Evolutionary conservation across 2,113 vertebrate species (phyloP), one percentile per base, ranked within the genome.

Genomic region (Percopsis transmontana): DNA sequence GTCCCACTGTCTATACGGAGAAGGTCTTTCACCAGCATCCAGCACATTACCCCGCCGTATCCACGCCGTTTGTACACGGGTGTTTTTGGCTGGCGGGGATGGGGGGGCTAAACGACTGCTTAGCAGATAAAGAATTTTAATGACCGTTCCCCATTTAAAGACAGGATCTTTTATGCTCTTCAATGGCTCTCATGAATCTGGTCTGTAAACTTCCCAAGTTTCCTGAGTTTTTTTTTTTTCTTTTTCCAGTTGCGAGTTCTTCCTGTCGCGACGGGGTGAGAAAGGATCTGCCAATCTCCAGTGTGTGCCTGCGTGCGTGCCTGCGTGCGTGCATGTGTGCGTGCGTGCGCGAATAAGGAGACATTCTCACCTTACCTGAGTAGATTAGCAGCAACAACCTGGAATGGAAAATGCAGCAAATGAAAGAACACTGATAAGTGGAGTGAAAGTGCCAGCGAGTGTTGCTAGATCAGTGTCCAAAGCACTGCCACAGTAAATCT

Each of bases 81-180:
- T 73, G n/a, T 58, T 74, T 70, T 78, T 66, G 42, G 62, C 58
- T 38, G 56, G 15, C 58, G 70, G 67, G 72, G 38, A 57, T 68
- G 19, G 72, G 53, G 18, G 10, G 39, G 58, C 74, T 83, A 87
- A 88, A 84, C 57, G 68, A 74, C 77, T 6, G 76, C 84, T 90
- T 86, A 86, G 82, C 74, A 86, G 84, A 89, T 89, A 81, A 89
- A 89, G 81, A 86, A 85, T 86, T 87, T 83, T 84, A 90, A 89
- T 90, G 80, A 72, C 79, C 72, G 11, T 76, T 48, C 72, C 64
- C 75, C 18, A 39, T 84, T 81, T 81, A 69, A 85, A 85, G 69
- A 24, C 75, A 66, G 74, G 61, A 73, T 74, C 79, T 74, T 87
- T 86, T 87, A 80, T 81, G 65, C 68, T 27, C 42, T 38, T 70